phyloP scores from a whole-genome alignment of 2,888 invertebrate species.

The Enoplolaimus lenunculus region DNA sequence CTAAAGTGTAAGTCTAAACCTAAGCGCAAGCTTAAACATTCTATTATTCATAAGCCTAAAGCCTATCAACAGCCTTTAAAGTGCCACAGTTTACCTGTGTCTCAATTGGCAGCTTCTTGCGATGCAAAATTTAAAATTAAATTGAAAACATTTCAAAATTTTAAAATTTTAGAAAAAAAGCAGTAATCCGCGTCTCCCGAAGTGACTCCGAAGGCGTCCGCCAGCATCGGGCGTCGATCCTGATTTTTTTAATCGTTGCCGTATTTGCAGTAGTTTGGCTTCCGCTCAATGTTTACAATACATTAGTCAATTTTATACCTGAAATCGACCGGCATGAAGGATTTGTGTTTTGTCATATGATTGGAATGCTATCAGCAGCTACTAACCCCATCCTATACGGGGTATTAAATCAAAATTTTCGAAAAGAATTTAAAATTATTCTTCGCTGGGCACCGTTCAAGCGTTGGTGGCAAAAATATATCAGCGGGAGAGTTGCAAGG shows the following conservation, averaged over 20 bases:
- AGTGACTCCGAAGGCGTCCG: conserved; percentile 40
- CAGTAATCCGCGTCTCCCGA: conserved; percentile 32
- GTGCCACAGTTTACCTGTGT: no score
- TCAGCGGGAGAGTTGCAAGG: no score
- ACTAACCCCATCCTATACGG: conserved; percentile 76
- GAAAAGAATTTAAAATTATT: conserved; percentile 2
- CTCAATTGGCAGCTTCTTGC: no score
- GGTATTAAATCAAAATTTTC: conserved; percentile 76
- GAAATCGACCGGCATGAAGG: neutral
- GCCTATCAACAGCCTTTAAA: no score
- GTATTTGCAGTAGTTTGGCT: conserved; percentile 81
- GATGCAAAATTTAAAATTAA: no score
- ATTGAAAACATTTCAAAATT: neutral
- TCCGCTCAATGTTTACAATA: conserved; percentile 61
- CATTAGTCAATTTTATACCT: conserved; percentile 7
- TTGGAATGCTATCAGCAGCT: conserved; percentile 74
- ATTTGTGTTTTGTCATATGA: conserved; percentile 50
- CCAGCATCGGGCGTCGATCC: conserved; percentile 68
- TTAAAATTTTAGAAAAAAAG: neutral
- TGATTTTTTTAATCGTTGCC: conserved; percentile 67
- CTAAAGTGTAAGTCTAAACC: neutral
- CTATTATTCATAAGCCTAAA: no score
- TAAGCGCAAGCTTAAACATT: neutral
- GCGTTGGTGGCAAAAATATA: no score
- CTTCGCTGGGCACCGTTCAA: no score